Evolutionary conservation across 2,888 invertebrate species (phyloP).

Genomic region (Chrysolina americana): DNA sequence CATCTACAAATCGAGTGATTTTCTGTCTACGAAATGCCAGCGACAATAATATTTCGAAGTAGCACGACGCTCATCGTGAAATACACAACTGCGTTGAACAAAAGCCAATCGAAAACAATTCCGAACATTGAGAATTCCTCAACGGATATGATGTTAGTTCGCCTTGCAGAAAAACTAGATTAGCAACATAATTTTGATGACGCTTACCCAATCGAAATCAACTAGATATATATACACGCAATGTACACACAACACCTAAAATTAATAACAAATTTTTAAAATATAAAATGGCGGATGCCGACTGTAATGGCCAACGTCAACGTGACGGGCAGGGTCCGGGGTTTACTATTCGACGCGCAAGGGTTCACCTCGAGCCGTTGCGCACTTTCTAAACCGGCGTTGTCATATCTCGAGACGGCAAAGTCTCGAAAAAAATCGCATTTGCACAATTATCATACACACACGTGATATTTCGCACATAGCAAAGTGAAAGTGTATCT

Average conservation of each 20-base stretch:
- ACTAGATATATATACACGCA: conserved; percentile 54
- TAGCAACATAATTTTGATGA: conserved; percentile 33
- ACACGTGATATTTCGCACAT: background rate
- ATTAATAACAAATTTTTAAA: conserved; percentile 62
- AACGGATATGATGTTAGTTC: conserved; percentile 7
- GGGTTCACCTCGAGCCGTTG: conserved; percentile 69
- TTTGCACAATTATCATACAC: background rate
- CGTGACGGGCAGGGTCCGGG: conserved; percentile 72
- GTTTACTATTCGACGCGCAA: conserved; percentile 87
- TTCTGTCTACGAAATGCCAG: conserved; percentile 3
- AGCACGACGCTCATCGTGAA: background rate
- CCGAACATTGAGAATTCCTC: background rate
- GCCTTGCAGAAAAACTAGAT: conserved; percentile 4
- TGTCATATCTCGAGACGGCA: conserved; percentile 35
- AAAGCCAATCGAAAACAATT: conserved; percentile 5
- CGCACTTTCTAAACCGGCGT: conserved; percentile 46
- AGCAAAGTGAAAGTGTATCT: background rate
- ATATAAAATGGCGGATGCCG: conserved; percentile 66
- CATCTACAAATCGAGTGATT: conserved; percentile 27
- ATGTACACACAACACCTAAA: conserved; percentile 59
- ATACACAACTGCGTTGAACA: background rate
- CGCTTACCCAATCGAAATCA: conserved; percentile 49
- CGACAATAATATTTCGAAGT: background rate
- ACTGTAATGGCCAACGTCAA: conserved; percentile 70
- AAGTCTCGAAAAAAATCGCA: conserved; percentile 20